Conservation (phyloP, 2,113 vertebrate genomes). For the Pagrus major region DNA sequence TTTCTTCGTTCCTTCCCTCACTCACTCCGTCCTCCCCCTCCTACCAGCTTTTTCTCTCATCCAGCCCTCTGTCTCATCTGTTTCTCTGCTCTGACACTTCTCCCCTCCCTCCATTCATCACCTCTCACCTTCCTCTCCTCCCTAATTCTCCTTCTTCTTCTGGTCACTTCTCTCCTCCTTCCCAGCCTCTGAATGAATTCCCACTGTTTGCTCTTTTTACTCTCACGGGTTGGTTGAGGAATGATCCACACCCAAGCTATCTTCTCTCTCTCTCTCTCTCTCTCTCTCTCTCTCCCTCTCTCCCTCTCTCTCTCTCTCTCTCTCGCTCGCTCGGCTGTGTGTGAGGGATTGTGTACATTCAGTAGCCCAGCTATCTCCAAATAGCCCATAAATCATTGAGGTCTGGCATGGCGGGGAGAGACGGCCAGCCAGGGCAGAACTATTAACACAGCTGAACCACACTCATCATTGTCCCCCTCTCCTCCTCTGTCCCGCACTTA, state of each 20-base stretch:
- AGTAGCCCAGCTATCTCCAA: slow-evolving; percentile 68
- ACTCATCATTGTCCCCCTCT: slow-evolving; percentile 63
- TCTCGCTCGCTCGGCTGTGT: slow-evolving; percentile 11
- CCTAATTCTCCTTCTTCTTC: slow-evolving; percentile 20
- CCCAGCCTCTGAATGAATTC: slow-evolving; percentile 12
- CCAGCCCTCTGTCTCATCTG: slow-evolving; percentile 31
- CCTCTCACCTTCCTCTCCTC: not conserved
- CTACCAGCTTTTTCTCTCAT: slow-evolving; percentile 15
- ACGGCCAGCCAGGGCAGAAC: slow-evolving; percentile 64
- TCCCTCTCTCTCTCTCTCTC: slow-evolving; percentile 10
- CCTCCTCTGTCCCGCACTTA: slow-evolving; percentile 34
- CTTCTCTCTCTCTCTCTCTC: slow-evolving; percentile 10
- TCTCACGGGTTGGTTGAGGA: slow-evolving; percentile 42
- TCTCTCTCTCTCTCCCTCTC: not conserved
- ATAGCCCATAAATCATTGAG: slow-evolving; percentile 78
- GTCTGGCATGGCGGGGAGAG: slow-evolving; percentile 53
- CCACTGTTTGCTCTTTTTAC: slow-evolving; percentile 31
- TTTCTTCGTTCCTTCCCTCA: slow-evolving; percentile 34
- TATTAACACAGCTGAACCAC: slow-evolving; percentile 73
- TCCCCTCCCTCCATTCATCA: slow-evolving; percentile 30
- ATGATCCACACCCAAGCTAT: slow-evolving; percentile 47
- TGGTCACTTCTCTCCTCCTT: slow-evolving; percentile 21
- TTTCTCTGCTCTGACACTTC: slow-evolving; percentile 30
- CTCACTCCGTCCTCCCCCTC: slow-evolving; percentile 27
- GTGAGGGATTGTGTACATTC: slow-evolving; percentile 70